Evolutionary conservation across 2,113 vertebrate genomes (phyloP).

Genomic region (Anolis sagrei): DNA sequence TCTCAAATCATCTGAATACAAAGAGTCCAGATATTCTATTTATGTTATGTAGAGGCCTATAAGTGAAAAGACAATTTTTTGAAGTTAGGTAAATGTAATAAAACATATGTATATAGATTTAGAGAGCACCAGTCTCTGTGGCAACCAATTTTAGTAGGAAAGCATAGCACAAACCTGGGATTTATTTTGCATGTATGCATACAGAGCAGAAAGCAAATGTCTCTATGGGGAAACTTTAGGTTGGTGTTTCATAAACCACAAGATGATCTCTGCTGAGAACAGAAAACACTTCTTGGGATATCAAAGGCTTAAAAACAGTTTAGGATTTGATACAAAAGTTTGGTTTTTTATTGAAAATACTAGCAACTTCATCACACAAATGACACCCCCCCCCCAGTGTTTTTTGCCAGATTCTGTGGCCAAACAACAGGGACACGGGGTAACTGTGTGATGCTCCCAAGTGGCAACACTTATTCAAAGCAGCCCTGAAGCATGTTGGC

Average conservation of each 20-base stretch:
- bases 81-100: conserved; percentile 24
- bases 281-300: not conserved
- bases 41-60: conserved; percentile 29
- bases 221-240: not conserved
- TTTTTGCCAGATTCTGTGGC: no score
- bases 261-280: not conserved
- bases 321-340: not conserved
- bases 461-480: no score
- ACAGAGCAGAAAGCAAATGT: not conserved
- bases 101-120: conserved; percentile 30
- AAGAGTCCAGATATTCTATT: conserved; percentile 49
- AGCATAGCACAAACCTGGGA: conserved; percentile 20
- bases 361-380: no score
- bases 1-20: not conserved
- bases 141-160: conserved; percentile 33
- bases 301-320: not conserved
- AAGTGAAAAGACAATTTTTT: conserved; percentile 40
- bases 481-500: no score
- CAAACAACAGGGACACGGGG: no score
- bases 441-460: no score
- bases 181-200: conserved; percentile 32
- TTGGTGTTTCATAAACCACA: no score
- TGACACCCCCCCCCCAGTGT: no score
- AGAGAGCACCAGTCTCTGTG: conserved; percentile 2
- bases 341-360: not conserved